Evolutionary conservation across 2,113 vertebrate species (phyloP), one percentile per base, ranked within the genome.

Genomic region (Chaetorhynchus papuensis): DNA sequence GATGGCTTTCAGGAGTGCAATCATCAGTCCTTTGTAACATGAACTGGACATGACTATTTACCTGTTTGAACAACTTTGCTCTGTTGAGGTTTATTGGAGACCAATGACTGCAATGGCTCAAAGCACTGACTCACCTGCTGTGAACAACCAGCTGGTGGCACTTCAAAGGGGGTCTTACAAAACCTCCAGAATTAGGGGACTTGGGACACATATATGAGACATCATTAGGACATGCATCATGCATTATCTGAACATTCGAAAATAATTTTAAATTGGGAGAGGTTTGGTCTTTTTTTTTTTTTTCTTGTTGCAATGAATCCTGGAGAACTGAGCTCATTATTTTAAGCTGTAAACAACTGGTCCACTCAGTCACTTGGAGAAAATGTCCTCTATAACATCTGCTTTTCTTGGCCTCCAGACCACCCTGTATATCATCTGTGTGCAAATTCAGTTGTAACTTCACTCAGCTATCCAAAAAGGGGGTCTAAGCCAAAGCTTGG

Each of bases 21-120:
- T 56, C 37, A 64, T 75, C 74, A 81, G 33, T 44, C 66, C 52
- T 86, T 56, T 47, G 54, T 65, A 57, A 66, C 37, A 45, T 0
- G 0, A 37, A 66, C 56, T 45, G 87, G 78, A 80, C 50, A 4
- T 6, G 37, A 57, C 0, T 4, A n/a, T 49, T 75, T 42, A 57
- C 28, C 37, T 35, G 21, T 13, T 15, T 59, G 72, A 92, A 75
- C 7, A 24, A 14, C 33, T 61, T 90, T 1, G 1, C 37, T 50
- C 49, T 79, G 33, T 15, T 45, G 37, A 52, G 31, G 61, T 74
- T 59, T 47, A 19, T 9, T 41, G 26, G 59, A 75, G 47, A 44
- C 20, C 24, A 23, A 3, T 11, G 57, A 50, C 3, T 5, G 3
- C 53, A 23, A 6, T 2, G 3, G 37, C 88, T 81, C 3, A 0